These are phyloP conservation scores for Invenusta paracnida DNA, from an alignment of 2,888 invertebrate species.

Conservation along the genomic window DNA sequence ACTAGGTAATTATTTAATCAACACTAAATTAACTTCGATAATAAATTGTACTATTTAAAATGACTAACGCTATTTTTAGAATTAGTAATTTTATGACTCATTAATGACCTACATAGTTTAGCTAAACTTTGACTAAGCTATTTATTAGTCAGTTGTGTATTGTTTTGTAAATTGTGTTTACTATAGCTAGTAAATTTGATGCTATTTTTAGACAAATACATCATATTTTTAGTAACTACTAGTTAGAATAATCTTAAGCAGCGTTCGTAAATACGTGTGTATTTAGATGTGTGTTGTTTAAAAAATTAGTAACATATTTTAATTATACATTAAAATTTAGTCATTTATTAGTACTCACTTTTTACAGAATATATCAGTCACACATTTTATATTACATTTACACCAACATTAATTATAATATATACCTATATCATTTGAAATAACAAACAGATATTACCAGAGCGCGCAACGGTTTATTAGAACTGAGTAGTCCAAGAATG, in stretches of 20 bases:
- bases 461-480: constrained; percentile 68
- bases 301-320: no score
- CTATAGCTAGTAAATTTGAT: neutral
- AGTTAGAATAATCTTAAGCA: neutral
- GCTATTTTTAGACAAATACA: neutral
- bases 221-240: neutral
- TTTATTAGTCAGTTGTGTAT: no score
- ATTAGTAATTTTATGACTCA: no score
- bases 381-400: no score
- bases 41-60: neutral
- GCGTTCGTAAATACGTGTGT: no score
- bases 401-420: no score
- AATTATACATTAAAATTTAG: no score
- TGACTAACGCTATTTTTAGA: neutral
- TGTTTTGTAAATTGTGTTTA: neutral
- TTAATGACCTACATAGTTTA: neutral
- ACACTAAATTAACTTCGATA: neutral
- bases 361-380: no score
- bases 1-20: neutral
- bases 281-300: no score
- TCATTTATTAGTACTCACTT: no score
- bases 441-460: no score
- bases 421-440: no score
- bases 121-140: neutral
- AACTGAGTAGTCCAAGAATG: constrained; percentile 64